These are phyloP conservation scores for Tragelaphus strepsiceros DNA, from an alignment of 2,113 vertebrate genomes.

Conservation along the genomic window DNA sequence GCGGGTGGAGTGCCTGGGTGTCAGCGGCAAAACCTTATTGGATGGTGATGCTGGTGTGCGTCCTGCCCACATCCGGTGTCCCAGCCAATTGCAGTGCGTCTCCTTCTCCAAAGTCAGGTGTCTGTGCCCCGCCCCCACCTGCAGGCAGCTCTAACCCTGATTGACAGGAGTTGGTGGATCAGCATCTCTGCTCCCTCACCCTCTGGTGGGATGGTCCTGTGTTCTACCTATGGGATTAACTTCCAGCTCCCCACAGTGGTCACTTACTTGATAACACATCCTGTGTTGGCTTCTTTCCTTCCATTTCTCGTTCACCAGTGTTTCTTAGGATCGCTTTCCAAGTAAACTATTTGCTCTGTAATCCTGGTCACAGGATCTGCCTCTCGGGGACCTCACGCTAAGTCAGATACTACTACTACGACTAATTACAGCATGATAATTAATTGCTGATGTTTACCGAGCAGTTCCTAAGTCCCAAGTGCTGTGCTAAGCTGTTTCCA, in stretches of 20 bases:
- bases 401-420: not conserved
- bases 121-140: fast-evolving
- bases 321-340: not conserved
- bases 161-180: not conserved
- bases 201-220: not conserved
- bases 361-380: not conserved
- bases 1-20: not conserved
- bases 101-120: not conserved
- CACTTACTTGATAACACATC: not conserved
- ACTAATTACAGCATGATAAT: not conserved
- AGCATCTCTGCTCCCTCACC: not conserved
- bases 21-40: fast-evolving
- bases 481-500: not conserved
- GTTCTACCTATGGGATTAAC: fast-evolving
- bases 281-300: not conserved
- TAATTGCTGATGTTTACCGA: not conserved
- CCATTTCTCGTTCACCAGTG: not conserved
- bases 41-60: not conserved
- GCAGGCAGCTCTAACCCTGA: not conserved
- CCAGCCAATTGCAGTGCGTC: not conserved
- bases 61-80: not conserved
- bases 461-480: not conserved
- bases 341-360: not conserved
- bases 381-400: not conserved
- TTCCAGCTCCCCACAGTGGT: not conserved